phyloP scores from a whole-genome alignment of 2,113 vertebrate species.

The Oceanites oceanicus region DNA sequence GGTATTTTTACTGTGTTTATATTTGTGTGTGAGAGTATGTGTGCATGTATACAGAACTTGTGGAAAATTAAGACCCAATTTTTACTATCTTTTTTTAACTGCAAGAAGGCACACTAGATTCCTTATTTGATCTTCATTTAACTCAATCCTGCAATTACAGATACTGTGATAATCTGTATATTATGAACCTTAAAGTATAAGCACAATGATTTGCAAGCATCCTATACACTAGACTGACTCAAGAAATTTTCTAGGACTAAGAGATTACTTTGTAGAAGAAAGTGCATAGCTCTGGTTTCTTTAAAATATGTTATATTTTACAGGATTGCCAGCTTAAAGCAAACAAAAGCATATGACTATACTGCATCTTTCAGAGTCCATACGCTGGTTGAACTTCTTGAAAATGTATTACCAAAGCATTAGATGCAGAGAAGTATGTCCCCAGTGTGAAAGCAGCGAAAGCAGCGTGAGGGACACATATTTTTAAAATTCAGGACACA shows the following conservation, averaged over 20 bases:
- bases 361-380: background rate
- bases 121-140: background rate
- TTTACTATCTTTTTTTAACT: background rate
- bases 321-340: background rate
- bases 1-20: background rate
- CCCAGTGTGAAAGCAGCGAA: background rate
- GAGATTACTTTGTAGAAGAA: background rate
- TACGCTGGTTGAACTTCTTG: background rate
- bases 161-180: background rate
- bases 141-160: background rate
- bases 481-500: background rate
- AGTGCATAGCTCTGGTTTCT: background rate
- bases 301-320: background rate
- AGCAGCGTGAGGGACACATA: background rate
- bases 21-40: background rate
- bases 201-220: background rate
- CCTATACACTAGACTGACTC: background rate
- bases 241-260: background rate
- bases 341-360: background rate
- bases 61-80: background rate
- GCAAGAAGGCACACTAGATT: background rate
- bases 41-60: background rate
- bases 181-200: background rate
- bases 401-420: background rate
- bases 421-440: background rate